Conservation (phyloP, 2,888 invertebrate species). For the Kuschelorhynchus macadamiae region DNA sequence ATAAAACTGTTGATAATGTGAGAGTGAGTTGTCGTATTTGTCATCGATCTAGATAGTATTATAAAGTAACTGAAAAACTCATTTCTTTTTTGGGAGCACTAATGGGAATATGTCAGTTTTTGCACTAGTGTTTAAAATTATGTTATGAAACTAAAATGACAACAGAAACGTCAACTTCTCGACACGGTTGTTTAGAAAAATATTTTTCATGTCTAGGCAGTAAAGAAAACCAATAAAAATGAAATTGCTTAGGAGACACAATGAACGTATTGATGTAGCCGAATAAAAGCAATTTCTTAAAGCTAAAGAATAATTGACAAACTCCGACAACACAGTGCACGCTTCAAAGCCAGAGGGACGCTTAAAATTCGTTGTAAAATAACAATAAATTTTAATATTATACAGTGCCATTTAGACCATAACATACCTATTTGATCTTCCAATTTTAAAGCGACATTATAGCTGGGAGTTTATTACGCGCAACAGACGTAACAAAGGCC, state of each 20-base stretch:
- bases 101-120: too few species aligned
- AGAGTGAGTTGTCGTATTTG: too few species aligned
- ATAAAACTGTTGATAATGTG: too few species aligned
- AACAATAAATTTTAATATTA: constrained; percentile 35
- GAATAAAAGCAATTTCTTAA: constrained; percentile 18
- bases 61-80: too few species aligned
- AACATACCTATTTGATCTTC: constrained; percentile 21
- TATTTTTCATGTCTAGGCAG: too few species aligned
- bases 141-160: too few species aligned
- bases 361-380: constrained; percentile 25
- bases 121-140: too few species aligned
- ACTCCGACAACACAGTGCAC: constrained; percentile 11
- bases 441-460: constrained; percentile 19
- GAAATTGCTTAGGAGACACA: constrained; percentile 16
- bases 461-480: constrained; percentile 19
- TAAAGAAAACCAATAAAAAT: constrained; percentile 23
- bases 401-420: constrained; percentile 24
- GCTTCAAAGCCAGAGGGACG: constrained; percentile 15
- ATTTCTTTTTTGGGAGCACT: too few species aligned
- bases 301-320: constrained; percentile 7
- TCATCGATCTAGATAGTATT: too few species aligned
- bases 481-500: neutral
- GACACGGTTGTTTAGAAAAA: too few species aligned
- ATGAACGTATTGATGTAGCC: constrained; percentile 6
- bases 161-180: too few species aligned